Base-by-base conservation (phyloP, 2,113 vertebrate species). In the Gavia stellata region DNA sequence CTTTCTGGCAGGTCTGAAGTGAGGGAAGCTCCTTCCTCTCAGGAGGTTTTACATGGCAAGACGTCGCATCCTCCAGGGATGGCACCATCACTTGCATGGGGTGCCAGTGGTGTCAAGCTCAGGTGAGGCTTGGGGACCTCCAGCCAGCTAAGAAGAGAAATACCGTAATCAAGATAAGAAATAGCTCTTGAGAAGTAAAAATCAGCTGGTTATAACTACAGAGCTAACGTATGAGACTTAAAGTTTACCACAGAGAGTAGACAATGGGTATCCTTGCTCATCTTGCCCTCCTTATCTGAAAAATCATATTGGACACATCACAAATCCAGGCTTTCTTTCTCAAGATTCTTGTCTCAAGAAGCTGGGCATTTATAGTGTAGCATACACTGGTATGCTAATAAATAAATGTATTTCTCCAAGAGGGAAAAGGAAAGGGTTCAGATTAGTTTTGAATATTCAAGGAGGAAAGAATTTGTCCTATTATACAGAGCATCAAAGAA, bases 41-140 rank as follows among this genome's bases (percentile, higher is more conserved):
- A 12, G n/a, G 21, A 91, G 29, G n/a, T 36, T 92, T 72, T 36
- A 38, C 19, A 10, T 23, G 21, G 36, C 25, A 70, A 63, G 66
- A 36, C 7, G 44, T 16, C 1, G 0, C 14, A 75, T 56, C 25
- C 38, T 55, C 3, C 2, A 4, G n/a, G 24, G 47, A 17, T n/a
- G 29, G 17, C 50, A 78, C 7, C 42, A 52, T 3, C 3, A 29
- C 24, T 53, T 1, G 0, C 16, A 10, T 19, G 5, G 19, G 3
- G 2, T 47, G 10, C 7, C 33, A 52, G 18, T 10, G 6, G 8
- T 62, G 50, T 21, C 55, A 89, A 34, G 50, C 8, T 70, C 63
- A 66, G 31, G 18, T 36, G 25, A 86, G n/a, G 38, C 4, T 52
- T 50, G 15, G 36, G 50, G 25, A 4, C 26, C 18, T 65, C 17